A percentile compares a stretch with the other conserved stretches of the same genome.
These are phyloP conservation scores for Smittia aterrima DNA, from an alignment of 2,888 invertebrate species.

Conservation along the genomic window DNA sequence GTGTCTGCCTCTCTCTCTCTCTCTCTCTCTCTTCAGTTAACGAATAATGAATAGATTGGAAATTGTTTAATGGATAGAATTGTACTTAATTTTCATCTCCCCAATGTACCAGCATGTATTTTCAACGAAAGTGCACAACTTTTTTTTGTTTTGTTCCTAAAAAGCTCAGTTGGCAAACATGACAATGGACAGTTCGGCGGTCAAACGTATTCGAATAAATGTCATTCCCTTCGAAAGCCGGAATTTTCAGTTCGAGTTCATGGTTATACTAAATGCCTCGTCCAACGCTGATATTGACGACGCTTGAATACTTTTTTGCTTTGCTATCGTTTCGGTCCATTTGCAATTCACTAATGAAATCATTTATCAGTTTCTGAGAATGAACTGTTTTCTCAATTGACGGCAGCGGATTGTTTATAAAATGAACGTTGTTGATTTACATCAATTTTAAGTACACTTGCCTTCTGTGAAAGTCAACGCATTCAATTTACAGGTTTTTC, in stretches of 20 bases:
- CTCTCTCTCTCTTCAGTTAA: constrained; percentile 8
- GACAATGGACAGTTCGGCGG: not conserved
- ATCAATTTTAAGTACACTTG: not conserved
- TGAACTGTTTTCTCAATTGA: not conserved
- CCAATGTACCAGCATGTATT: not conserved
- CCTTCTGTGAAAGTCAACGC: no score
- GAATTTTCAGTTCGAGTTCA: not conserved
- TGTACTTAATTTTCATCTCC: constrained; percentile 17
- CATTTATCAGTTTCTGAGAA: not conserved
- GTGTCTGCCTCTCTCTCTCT: not conserved
- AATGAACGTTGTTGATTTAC: not conserved
- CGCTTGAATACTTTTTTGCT: not conserved
- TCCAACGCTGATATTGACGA: not conserved
- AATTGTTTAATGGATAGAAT: constrained; percentile 37
- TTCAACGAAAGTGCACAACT: not conserved
- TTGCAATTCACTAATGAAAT: constrained; percentile 11
- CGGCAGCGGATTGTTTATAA: not conserved
- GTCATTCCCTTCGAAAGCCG: not conserved
- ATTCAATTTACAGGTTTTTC: not conserved
- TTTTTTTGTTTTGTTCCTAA: not conserved
- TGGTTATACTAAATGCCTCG: not conserved
- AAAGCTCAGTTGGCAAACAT: constrained; percentile 8
- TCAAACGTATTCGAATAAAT: constrained; percentile 15
- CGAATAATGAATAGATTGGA: constrained; percentile 35
- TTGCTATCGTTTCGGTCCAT: not conserved